Base-by-base conservation (phyloP, 2,797 vertebrate species). In the Zonotrichia albicollis region DNA sequence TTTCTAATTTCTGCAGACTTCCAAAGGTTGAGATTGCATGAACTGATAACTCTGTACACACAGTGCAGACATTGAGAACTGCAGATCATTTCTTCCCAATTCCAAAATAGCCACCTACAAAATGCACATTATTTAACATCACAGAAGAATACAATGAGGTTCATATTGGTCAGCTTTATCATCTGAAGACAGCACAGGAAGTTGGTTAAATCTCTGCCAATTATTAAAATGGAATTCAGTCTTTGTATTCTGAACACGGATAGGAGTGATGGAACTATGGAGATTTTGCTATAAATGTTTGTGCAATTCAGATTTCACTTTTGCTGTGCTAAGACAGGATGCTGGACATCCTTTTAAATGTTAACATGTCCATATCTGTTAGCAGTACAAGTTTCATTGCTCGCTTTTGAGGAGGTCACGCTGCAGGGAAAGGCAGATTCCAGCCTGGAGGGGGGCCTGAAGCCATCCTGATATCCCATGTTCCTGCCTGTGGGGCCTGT, bases 81-180 rank as follows among this genome's bases (percentile, higher is more conserved):
- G 38, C 53, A 58, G 46, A 10, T n/a, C 4, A 15, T 43, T 43
- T 36, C 53, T 57, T 21, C 18, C 20, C 26, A n/a, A 17, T 68
- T 36, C 30, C 60, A 8, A 4, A n/a, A 22, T 0, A 65, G 25
- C n/a, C 66, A 58, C 21, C 48, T 38, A 16, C 0, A 2, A 77
- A 74, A 45, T 20, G 7, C 32, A 18, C 10, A 34, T 65, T 87
- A 25, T 34, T 66, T 78, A 70, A 26, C 9, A 16, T 19, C 62
- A 48, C 13, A 73, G 42, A 61, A 48, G n/a, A 76, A 26, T 20
- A 19, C 91, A 77, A 34, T 34, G 2, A 68, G 26, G 16, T 70
- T 45, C 32, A 6, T 51, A 30, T 26, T 68, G 58, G 64, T 53
- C 89, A 78, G 15, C 36, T n/a, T 77, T 87, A 36, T 85, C 60